These are phyloP conservation scores for Leucophenga maculata DNA, from an alignment of 2,888 invertebrate genomes.

Conservation along the genomic window DNA sequence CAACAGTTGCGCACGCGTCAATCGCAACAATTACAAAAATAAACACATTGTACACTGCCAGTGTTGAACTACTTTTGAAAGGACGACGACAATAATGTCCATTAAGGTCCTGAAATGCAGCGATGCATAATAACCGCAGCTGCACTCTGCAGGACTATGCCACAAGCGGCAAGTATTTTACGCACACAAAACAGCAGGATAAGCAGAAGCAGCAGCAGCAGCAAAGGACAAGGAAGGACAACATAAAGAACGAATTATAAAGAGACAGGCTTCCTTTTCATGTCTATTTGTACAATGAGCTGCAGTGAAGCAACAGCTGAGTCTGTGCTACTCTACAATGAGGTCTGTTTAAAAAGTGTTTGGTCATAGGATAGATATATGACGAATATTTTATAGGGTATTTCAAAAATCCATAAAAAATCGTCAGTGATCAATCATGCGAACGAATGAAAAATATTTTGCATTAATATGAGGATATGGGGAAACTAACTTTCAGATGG, in stretches of 20 bases:
- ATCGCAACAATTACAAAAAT: neutral
- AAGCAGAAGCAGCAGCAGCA: slow-evolving; percentile 4
- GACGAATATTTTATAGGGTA: too few relatives aligned
- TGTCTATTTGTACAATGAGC: neutral
- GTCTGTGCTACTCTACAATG: too few relatives aligned
- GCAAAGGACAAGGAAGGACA: neutral
- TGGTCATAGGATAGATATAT: too few relatives aligned
- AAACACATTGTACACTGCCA: too few relatives aligned
- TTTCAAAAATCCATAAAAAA: too few relatives aligned
- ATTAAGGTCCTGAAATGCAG: slow-evolving; percentile 22
- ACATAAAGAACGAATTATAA: neutral
- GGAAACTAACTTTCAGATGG: too few relatives aligned
- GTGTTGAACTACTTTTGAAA: neutral
- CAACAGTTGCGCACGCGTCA: slow-evolving; percentile 15
- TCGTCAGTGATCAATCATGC: too few relatives aligned
- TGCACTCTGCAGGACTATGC: neutral
- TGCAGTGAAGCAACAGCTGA: neutral
- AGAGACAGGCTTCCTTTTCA: too few relatives aligned
- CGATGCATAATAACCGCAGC: slow-evolving; percentile 19
- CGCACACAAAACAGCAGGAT: neutral
- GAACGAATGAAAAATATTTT: too few relatives aligned
- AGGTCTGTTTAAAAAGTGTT: too few relatives aligned
- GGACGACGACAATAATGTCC: neutral
- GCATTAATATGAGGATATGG: too few relatives aligned
- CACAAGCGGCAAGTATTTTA: neutral